Conservation (phyloP, 2,797 vertebrate genomes). For the Rhinichthys osculus region DNA sequence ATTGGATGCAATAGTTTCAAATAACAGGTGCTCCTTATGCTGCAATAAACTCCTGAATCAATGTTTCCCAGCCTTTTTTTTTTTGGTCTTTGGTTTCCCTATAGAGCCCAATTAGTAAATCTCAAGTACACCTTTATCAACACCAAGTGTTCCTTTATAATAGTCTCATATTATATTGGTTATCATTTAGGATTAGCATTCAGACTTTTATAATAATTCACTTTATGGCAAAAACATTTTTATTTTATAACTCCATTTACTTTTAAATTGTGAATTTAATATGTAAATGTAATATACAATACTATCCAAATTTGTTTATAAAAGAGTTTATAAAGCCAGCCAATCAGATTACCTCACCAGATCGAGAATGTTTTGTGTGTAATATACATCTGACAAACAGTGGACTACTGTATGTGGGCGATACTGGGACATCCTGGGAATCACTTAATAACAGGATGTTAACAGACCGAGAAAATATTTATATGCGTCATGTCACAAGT, state of each 20-base stretch:
- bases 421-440: not conserved
- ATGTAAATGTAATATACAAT: not conserved
- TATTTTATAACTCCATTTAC: not conserved
- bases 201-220: not conserved
- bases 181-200: not conserved
- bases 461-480: not conserved
- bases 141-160: not conserved
- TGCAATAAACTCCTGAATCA: conserved; percentile 8
- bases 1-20: not conserved
- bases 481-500: not conserved
- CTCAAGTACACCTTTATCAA: conserved; percentile 11
- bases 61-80: not conserved
- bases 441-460: conserved; percentile 4
- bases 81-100: not conserved
- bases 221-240: not conserved
- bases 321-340: not conserved
- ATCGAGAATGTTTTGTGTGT: not conserved
- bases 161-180: conserved; percentile 2
- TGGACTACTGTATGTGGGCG: not conserved
- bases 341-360: not conserved
- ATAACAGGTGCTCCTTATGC: conserved; percentile 6
- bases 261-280: not conserved
- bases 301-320: not conserved
- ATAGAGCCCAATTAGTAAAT: not conserved
- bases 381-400: not conserved